A percentile compares a stretch with the other conserved stretches of the same genome.
These are phyloP conservation scores for Natrix natrix DNA, from an alignment of 2,797 vertebrate genomes.

Conservation along the genomic window DNA sequence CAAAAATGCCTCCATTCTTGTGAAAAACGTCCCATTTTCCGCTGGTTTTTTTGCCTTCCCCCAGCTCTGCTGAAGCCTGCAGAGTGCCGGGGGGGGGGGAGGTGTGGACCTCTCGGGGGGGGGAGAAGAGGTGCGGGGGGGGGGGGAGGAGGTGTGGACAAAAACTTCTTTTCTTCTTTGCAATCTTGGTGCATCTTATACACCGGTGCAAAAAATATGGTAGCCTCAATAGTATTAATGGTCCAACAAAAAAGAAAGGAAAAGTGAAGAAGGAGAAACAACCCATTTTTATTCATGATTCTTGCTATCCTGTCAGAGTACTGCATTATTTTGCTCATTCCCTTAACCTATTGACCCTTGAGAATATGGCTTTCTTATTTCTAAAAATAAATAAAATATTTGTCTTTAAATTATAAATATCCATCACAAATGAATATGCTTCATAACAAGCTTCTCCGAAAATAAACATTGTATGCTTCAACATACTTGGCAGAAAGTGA, in stretches of 20 bases:
- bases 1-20: no score
- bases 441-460: not conserved
- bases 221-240: not conserved
- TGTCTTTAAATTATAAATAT: not conserved
- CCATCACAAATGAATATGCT: not conserved
- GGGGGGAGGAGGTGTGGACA: no score
- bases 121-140: no score
- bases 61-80: no score
- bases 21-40: no score
- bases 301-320: not conserved
- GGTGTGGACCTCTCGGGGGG: no score
- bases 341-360: not conserved
- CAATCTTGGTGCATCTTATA: no score
- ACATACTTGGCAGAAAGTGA: conserved; percentile 9
- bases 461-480: conserved; percentile 2
- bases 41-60: no score
- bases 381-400: not conserved
- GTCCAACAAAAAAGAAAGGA: not conserved
- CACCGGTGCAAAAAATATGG: no score
- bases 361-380: not conserved
- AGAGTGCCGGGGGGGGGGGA: no score
- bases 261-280: not conserved
- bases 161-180: no score
- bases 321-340: not conserved
- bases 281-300: not conserved